Evolutionary conservation across 1,140 invertebrate genomes (phyloP).

Genomic region (Bombus pyrosoma): DNA sequence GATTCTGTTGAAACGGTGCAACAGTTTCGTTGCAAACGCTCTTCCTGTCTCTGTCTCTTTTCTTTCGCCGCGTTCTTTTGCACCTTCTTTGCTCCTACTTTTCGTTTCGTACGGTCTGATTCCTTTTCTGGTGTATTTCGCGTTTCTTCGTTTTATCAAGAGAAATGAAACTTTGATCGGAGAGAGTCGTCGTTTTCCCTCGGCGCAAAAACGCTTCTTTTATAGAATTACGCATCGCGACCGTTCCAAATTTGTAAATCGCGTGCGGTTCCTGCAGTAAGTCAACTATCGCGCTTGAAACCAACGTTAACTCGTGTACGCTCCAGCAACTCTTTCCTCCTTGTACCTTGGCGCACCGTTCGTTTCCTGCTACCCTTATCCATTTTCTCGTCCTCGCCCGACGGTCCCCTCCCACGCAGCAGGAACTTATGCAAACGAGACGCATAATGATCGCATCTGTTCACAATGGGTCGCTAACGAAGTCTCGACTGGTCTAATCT

Average conservation of each 20-base stretch:
- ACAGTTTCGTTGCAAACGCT: not conserved
- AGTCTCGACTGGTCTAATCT: conserved; percentile 51
- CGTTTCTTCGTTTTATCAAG: not conserved
- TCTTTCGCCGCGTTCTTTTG: not conserved
- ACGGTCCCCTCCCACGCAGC: conserved; percentile 5
- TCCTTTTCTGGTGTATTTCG: not conserved
- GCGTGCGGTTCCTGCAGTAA: accelerated
- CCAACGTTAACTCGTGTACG: too few species aligned
- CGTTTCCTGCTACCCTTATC: not conserved
- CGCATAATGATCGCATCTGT: conserved; percentile 48
- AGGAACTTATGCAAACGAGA: conserved; percentile 44
- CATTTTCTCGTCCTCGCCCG: not conserved
- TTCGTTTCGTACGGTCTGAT: not conserved
- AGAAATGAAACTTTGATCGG: not conserved
- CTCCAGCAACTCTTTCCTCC: not conserved
- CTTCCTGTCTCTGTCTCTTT: conserved; percentile 26
- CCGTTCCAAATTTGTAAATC: too few species aligned
- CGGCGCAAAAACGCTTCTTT: too few species aligned
- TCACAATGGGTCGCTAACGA: conserved; percentile 66
- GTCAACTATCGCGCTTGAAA: too few species aligned
- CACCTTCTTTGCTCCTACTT: too few species aligned
- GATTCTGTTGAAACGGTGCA: conserved; percentile 14
- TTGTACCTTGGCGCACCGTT: not conserved
- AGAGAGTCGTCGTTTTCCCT: too few species aligned
- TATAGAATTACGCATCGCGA: too few species aligned